Conservation (phyloP, 2,113 vertebrate genomes). For the Notothenia coriiceps region DNA sequence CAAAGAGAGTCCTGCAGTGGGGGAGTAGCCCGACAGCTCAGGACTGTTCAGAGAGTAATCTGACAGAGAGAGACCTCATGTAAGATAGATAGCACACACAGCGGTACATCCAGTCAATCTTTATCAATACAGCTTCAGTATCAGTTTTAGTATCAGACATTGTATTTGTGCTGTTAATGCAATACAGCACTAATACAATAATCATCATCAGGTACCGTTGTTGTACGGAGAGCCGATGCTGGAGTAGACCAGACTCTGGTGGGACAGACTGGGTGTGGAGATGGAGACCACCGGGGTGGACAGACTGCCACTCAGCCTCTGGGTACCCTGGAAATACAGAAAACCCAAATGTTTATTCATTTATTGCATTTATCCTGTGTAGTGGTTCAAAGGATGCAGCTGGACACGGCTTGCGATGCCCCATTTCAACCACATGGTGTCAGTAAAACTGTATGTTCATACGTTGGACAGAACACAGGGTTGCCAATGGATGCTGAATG, state of each 20-base stretch:
- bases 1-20: constrained; percentile 87
- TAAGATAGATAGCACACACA: not conserved
- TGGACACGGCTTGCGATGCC: not conserved
- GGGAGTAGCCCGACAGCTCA: constrained; percentile 91
- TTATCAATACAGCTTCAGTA: not conserved
- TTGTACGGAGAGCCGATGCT: constrained; percentile 91
- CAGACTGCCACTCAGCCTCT: constrained; percentile 92
- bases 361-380: not conserved
- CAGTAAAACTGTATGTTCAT: constrained; percentile 13
- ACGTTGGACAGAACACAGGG: not conserved
- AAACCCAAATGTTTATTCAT: constrained; percentile 1
- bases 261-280: constrained; percentile 92
- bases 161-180: not conserved
- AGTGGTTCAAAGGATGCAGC: too few species aligned
- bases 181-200: not conserved
- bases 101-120: not conserved
- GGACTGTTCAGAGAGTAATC: constrained; percentile 92
- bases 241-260: constrained; percentile 91
- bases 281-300: constrained; percentile 94
- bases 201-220: constrained; percentile 82
- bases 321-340: constrained; percentile 81
- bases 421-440: constrained; percentile 63
- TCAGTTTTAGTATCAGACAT: not conserved
- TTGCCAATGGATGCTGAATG: not conserved
- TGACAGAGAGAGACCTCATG: constrained; percentile 55